Evolutionary conservation across 1,140 invertebrate species (phyloP), one percentile per base, ranked within the genome.

Genomic region (Drosophila micromelanica): DNA sequence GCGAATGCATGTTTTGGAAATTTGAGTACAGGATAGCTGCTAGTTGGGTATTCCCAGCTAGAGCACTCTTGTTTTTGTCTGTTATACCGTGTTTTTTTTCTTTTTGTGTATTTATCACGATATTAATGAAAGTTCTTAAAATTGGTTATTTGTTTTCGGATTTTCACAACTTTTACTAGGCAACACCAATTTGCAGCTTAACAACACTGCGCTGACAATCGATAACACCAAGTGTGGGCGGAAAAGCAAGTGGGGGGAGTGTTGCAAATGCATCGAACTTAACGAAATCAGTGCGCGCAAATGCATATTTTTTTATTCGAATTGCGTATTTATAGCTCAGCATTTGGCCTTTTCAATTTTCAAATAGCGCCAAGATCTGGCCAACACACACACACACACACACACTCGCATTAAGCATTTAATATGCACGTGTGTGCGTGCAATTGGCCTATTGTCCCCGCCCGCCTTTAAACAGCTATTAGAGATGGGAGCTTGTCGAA

Each of bases 81-180:
- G 37, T 20, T 49, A 6, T 52, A n/a, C n/a, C n/a, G n/a, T n/a
- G 35, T 20, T 51, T 46, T 61, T 5, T 46, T 56, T 23, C 7
- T n/a, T 61, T 5, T 40, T 56, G 12, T 7, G 2, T 49, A 30
- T 55, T 52, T 38, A 27, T 40, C 15, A 40, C 48, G 55, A 51
- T 65, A 49, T 61, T 57, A 61, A 70, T 73, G 80, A 73, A 84
- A 77, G 67, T 77, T 86, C 68, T 73, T 73, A 59, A 71, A 54
- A 38, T 51, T 32, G 11, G 3, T 13, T 23, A 12, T 3, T 23
- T 51, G 20, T 52, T 3, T 13, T 23, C 12, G 12, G 30, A 8
- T 32, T 46, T 43, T 38, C 8, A 6, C 35, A 20, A 32, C 48
- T 43, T 30, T 32, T 35, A 49, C 23, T 11, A 30, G 46, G n/a